Base-by-base conservation (phyloP, 2,888 invertebrate species). In the Lochmaea capreae region DNA sequence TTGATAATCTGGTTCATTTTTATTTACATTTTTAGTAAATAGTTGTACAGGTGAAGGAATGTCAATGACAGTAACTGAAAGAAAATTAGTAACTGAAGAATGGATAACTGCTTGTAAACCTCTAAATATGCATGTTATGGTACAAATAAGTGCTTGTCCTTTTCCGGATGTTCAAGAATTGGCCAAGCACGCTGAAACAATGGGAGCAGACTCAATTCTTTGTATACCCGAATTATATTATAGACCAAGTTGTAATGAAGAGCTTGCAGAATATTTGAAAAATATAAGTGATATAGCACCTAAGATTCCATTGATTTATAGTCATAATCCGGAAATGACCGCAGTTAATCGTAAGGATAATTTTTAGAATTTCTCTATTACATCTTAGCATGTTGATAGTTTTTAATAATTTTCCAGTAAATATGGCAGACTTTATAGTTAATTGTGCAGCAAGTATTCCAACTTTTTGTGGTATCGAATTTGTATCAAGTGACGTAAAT, bases 1-100 rank as follows among this genome's bases (percentile, higher is more conserved):
- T 33, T 33, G 33, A 33, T 33, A 33, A 33, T 9, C 5, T 33
- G 6, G 5, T 6, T 6, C 5, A 39, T 39, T 71, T 54, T 4
- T 16, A 61, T 57, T 46, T 49, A 57, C 43, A 49, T 68, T 78
- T 77, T 80, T 81, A 95, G 95, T 95, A 9, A 94, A 94, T 86
- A 95, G 95, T 12, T 94, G 94, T 0, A 91, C 91, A 42, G 95
- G 95, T 0, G 95, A 96, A 86, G 94, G 93, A 0, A 89, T 91
- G 80, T 91, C 90, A 0, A 86, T 95, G 85, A 92, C 89, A 58
- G 86, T 92, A 0, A 84, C 85, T 0, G 95, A 96, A 85, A 89
- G 95, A 65, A 94, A 94, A 86, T 79, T 83, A 6, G 84, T 92
- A 3, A 87, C 92, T 0, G 91, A 93, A 83, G 89, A 90, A 52